These are phyloP conservation scores for Parus major DNA, from an alignment of 2,113 vertebrate species.

Conservation along the genomic window DNA sequence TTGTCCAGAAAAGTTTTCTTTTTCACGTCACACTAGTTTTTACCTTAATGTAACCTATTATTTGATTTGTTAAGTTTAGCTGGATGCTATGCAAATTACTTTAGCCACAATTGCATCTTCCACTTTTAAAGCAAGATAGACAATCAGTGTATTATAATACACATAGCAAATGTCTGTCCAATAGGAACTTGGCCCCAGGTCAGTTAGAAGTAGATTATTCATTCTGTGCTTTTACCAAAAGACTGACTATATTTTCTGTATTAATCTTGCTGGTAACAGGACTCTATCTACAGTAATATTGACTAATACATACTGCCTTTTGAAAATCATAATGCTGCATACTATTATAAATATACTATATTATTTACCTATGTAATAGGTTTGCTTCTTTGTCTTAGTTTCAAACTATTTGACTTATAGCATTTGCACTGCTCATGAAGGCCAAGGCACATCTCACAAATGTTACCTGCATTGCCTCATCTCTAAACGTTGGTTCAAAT, in stretches of 20 bases:
- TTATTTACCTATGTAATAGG: too few relatives aligned
- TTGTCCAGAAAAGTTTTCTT: not conserved
- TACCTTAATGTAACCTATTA: not conserved
- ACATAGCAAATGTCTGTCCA: not conserved
- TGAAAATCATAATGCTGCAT: not conserved
- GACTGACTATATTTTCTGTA: not conserved
- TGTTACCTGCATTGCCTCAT: not conserved
- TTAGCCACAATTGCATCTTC: not conserved
- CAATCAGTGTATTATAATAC: not conserved
- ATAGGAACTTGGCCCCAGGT: not conserved
- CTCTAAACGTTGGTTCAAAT: rapidly evolving
- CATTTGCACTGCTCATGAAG: not conserved
- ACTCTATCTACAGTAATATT: not conserved
- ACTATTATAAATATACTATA: not conserved
- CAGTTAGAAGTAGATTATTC: not conserved
- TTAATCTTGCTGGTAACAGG: not conserved
- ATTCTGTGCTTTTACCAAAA: not conserved
- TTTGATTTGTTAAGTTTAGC: not conserved
- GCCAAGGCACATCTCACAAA: not conserved
- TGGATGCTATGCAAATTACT: not conserved
- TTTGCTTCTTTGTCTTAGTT: not conserved
- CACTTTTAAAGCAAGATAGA: not conserved
- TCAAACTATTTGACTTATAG: not conserved
- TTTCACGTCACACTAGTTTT: not conserved
- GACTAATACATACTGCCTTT: not conserved